Evolutionary conservation across 2,888 invertebrate genomes (phyloP).

Genomic region (Altica lythri): DNA sequence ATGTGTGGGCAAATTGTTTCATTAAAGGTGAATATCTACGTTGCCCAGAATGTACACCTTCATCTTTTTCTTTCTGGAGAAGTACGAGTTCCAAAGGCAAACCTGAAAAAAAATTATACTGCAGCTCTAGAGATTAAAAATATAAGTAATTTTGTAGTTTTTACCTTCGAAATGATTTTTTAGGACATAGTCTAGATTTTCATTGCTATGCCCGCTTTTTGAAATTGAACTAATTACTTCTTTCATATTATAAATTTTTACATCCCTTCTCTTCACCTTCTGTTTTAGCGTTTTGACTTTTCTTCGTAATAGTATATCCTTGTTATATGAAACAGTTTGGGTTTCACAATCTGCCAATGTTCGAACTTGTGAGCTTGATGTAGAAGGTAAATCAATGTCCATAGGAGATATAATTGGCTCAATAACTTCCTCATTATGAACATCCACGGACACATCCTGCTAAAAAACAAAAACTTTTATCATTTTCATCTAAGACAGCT

Average conservation of each 20-base stretch:
- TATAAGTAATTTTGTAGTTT: conserved; percentile 6
- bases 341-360: background rate
- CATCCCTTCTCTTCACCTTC: conserved; percentile 7
- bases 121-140: too few relatives aligned
- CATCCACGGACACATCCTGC: background rate
- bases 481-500: too few relatives aligned
- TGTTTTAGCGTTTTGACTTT: background rate
- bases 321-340: background rate
- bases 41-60: conserved; percentile 4
- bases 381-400: background rate
- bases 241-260: conserved; percentile 25
- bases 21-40: conserved; percentile 27
- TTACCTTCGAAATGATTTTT: conserved; percentile 32
- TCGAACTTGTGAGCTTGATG: background rate
- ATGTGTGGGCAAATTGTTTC: conserved; percentile 35
- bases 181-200: conserved; percentile 24
- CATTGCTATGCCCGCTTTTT: conserved; percentile 25
- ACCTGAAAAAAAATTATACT: conserved; percentile 21
- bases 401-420: too few relatives aligned
- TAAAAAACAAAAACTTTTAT: too few relatives aligned
- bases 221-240: too few relatives aligned
- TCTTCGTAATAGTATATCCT: background rate
- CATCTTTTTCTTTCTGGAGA: conserved; percentile 10
- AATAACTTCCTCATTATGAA: too few relatives aligned
- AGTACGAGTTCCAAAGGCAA: conserved; percentile 31